A percentile compares a stretch with the other conserved stretches of the same genome.
Evolutionary conservation across 2,888 invertebrate genomes (phyloP).

Genomic region (Spilosoma lubricipeda): DNA sequence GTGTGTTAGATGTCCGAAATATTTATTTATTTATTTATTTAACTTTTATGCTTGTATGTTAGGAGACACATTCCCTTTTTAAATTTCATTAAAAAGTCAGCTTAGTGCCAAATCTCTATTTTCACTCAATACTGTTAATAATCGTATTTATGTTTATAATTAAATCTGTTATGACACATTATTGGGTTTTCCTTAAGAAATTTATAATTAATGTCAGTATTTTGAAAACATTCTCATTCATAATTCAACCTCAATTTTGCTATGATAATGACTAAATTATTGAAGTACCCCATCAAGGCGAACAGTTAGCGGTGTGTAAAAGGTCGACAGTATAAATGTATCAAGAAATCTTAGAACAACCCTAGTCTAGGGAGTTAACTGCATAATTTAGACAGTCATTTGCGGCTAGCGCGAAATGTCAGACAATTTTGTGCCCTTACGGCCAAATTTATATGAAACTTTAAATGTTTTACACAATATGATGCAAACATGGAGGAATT

Average conservation of each 20-base stretch:
- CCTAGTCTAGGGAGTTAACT: conserved; percentile 66
- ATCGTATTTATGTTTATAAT: background rate
- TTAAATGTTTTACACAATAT: conserved; percentile 33
- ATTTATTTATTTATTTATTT: too few relatives aligned
- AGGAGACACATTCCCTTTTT: background rate
- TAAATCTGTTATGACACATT: background rate
- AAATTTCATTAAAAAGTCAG: background rate
- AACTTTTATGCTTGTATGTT: background rate
- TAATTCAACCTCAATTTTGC: conserved; percentile 18
- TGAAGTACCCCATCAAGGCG: conserved; percentile 31
- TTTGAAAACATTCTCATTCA: conserved; percentile 9
- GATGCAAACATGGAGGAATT: conserved; percentile 32
- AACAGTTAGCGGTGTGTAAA: conserved; percentile 37
- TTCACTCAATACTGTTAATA: background rate
- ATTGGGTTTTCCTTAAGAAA: background rate
- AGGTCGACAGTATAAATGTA: conserved; percentile 44
- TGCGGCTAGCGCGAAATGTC: conserved; percentile 73
- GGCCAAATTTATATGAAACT: conserved; percentile 33
- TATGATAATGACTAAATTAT: conserved; percentile 37
- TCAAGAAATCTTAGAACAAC: conserved; percentile 31
- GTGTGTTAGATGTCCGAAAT: too few relatives aligned
- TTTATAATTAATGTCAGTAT: background rate
- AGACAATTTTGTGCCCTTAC: conserved; percentile 58
- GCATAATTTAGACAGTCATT: conserved; percentile 78
- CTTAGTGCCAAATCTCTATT: too few relatives aligned